Base-by-base conservation (phyloP, 2,797 vertebrate species). In the Hoplostethus atlanticus region DNA sequence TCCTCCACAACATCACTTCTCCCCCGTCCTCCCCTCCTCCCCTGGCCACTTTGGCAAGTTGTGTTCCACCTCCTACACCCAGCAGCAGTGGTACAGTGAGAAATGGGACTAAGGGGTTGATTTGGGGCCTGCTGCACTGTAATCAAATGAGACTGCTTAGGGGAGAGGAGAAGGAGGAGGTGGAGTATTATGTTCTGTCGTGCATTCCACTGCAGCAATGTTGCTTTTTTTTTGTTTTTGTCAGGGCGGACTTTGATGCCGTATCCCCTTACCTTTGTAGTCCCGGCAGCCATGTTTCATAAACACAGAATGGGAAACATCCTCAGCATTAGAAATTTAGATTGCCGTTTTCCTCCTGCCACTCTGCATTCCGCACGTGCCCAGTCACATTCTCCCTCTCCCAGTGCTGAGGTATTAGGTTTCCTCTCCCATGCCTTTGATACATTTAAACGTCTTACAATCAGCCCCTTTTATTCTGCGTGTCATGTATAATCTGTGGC, bases 281-380 rank as follows among this genome's bases (percentile, higher is more conserved):
- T 94, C 91, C 87, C 88, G 81, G 92, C 92, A 94, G 93, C 90
- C 91, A 90, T 94, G 92, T 95, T 95, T 94, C 90, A 93, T 94
- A 94, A 94, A 94, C 94, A 93, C 86, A 79, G 86, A 92, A 92
- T 83, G 73, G 90, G 93, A 94, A 94, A 94, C 92, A 93, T 94
- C 93, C 91, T 91, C 86, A 84, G 91, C 91, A 92, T 95, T 94
- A 93, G 93, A 95, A 94, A 94, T 94, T 86, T 91, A 94, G 91
- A 94, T 93, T 73, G 81, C 81, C 55, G 80, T 79, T 88, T 84
- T 84, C 73, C 83, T 86, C 84, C 76, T 76, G 83, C 89, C 89
- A 84, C 86, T 89, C 90, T 79, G 80, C 92, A 94, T 94, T 92
- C 92, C 81, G 38, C 85, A 81, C 90, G 66, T 93, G 91, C 90